Conservation (phyloP, 2,797 vertebrate genomes). For the Acrossocheilus fasciatus region DNA sequence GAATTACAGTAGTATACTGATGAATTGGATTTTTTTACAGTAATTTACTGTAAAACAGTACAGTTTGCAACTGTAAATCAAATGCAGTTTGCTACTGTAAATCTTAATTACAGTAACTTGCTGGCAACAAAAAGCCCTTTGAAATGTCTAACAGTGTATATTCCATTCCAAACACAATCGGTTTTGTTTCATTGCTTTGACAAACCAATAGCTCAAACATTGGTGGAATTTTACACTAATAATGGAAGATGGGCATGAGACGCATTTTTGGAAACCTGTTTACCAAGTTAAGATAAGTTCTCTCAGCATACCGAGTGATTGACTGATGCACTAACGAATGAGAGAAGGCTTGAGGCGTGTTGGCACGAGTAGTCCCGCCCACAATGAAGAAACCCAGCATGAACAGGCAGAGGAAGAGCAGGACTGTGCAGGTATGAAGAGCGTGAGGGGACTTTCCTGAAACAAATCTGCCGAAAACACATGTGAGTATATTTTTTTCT, state of each 20-base stretch:
- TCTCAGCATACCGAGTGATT: not conserved
- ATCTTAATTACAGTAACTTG: too few relatives aligned
- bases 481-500: not conserved
- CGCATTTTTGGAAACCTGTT: not conserved
- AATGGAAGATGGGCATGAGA: not conserved
- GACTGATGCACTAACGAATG: not conserved
- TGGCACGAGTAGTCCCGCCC: not conserved
- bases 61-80: too few relatives aligned
- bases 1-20: too few relatives aligned
- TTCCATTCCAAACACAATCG: not conserved
- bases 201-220: not conserved
- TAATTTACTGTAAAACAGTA: too few relatives aligned
- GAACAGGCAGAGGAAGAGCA: not conserved
- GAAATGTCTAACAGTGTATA: too few relatives aligned
- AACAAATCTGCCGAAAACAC: not conserved
- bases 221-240: not conserved
- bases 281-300: not conserved
- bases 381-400: not conserved
- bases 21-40: too few relatives aligned
- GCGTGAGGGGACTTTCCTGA: not conserved
- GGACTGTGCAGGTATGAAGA: not conserved
- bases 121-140: too few relatives aligned
- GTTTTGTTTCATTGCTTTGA: not conserved
- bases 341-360: not conserved
- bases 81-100: too few relatives aligned